Percentiles rank a stretch among this genome's conserved stretches.
phyloP scores from a whole-genome alignment of 2,888 invertebrate species.

The Ptychoptera albimana region DNA sequence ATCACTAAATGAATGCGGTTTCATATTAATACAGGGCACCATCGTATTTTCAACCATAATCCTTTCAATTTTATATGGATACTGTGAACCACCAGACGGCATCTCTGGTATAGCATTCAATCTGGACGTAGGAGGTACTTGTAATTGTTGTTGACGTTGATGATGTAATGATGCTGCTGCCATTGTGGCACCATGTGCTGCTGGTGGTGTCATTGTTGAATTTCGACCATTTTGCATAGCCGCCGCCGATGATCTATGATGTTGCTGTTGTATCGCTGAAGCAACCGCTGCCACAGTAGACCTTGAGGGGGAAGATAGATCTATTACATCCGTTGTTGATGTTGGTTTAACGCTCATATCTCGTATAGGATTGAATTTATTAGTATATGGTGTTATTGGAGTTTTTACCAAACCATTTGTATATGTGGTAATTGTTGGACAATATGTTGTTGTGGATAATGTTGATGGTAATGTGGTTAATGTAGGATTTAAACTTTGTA shows the following conservation, averaged over 20 bases:
- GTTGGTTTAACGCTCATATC: slow-evolving; percentile 10
- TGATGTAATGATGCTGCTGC: slow-evolving; percentile 6
- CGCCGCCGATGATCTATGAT: background rate
- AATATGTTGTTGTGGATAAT: background rate
- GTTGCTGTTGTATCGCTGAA: slow-evolving; percentile 17
- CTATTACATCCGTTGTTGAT: slow-evolving; percentile 32
- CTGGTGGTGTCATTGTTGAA: slow-evolving; percentile 11
- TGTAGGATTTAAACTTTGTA: too few species aligned
- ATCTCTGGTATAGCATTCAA: slow-evolving; percentile 57
- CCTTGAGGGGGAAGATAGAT: slow-evolving; percentile 36
- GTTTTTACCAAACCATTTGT: slow-evolving; percentile 11
- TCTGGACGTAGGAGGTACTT: slow-evolving; percentile 19
- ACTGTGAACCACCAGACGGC: slow-evolving; percentile 45
- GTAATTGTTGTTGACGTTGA: slow-evolving; percentile 8
- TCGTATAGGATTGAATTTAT: slow-evolving; percentile 4
- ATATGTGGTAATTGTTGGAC: slow-evolving; percentile 4
- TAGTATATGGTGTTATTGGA: slow-evolving; percentile 1
- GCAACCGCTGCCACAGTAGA: slow-evolving; percentile 23
- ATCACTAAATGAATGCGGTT: slow-evolving; percentile 67
- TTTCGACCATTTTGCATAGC: slow-evolving; percentile 8
- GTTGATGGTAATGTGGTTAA: background rate
- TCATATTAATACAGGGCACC: slow-evolving; percentile 76
- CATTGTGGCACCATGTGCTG: slow-evolving; percentile 9
- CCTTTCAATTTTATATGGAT: slow-evolving; percentile 65
- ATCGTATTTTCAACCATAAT: slow-evolving; percentile 64